These are phyloP conservation scores for Pristionchus maxplancki DNA, from an alignment of 2,888 invertebrate genomes.

Conservation along the genomic window DNA sequence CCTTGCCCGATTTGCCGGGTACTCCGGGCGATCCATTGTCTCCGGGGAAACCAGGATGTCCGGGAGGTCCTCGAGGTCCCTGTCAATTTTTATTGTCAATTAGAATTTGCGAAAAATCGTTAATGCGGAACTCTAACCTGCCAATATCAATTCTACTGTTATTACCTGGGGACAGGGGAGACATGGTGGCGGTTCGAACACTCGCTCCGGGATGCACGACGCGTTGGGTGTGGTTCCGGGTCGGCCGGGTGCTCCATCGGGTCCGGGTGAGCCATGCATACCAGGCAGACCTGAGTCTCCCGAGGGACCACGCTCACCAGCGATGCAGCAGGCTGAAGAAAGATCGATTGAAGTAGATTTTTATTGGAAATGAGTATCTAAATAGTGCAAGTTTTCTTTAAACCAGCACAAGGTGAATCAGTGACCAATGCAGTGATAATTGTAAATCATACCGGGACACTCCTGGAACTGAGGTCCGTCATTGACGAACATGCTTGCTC, in stretches of 20 bases:
- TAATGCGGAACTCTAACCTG: too few relatives aligned
- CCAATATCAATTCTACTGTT: too few relatives aligned
- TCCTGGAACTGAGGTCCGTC: constrained; percentile 77
- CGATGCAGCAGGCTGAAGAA: constrained; percentile 74
- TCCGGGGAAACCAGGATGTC: constrained; percentile 67
- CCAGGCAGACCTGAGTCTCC: constrained; percentile 75
- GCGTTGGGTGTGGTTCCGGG: constrained; percentile 78
- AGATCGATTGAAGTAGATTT: too few relatives aligned
- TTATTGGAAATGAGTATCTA: too few relatives aligned
- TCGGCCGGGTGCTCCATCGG: constrained; percentile 77
- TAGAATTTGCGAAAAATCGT: too few relatives aligned
- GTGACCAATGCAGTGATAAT: too few relatives aligned
- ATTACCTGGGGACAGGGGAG: constrained; percentile 76
- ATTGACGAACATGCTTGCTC: constrained; percentile 68
- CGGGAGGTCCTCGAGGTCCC: constrained; percentile 64
- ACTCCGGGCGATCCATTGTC: constrained; percentile 69
- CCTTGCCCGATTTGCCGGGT: constrained; percentile 66
- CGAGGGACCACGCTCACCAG: constrained; percentile 71
- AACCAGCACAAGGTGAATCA: background rate
- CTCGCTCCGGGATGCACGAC: constrained; percentile 76
- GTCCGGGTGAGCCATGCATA: constrained; percentile 71
- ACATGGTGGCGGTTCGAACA: constrained; percentile 78
- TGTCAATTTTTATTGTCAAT: background rate
- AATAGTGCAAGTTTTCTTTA: too few relatives aligned
- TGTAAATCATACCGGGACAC: constrained; percentile 74